These are phyloP conservation scores for Unio delphinus DNA, from an alignment of 2,888 invertebrate genomes.

Conservation along the genomic window DNA sequence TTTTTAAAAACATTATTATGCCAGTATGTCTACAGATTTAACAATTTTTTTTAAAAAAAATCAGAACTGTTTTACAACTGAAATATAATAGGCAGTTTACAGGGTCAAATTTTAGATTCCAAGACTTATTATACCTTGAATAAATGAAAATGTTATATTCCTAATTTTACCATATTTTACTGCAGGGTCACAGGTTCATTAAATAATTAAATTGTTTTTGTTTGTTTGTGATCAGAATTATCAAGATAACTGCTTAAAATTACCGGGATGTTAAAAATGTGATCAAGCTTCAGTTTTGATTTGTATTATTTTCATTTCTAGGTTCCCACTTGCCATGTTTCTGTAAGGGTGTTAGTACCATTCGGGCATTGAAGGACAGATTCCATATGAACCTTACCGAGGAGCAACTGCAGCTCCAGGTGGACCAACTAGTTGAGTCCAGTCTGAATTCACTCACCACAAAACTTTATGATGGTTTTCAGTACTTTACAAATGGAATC, in stretches of 20 bases:
- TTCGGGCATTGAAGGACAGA: slow-evolving; percentile 91
- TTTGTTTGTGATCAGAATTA: not conserved
- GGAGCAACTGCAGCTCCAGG: slow-evolving; percentile 91
- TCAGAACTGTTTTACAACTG: no score
- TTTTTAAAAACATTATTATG: no score
- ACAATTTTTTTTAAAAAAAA: no score
- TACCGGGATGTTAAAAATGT: not conserved
- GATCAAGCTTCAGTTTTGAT: not conserved
- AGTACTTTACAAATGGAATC: slow-evolving; percentile 98
- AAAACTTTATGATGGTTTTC: slow-evolving; percentile 98
- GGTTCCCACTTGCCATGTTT: slow-evolving; percentile 97
- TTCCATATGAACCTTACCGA: slow-evolving; percentile 96
- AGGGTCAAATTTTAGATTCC: no score
- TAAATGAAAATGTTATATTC: no score
- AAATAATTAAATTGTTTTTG: not conserved
- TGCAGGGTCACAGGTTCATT: no score
- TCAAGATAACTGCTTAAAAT: not conserved
- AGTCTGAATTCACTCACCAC: slow-evolving; percentile 97
- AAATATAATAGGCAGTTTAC: no score
- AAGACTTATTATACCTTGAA: no score
- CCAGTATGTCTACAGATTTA: no score
- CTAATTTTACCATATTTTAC: no score
- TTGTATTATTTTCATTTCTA: slow-evolving; percentile 68
- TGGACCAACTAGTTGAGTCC: slow-evolving; percentile 94
- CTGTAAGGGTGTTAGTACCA: slow-evolving; percentile 89